These are phyloP conservation scores for Camponotus floridanus DNA, from an alignment of 1,140 invertebrate species.

Conservation along the genomic window DNA sequence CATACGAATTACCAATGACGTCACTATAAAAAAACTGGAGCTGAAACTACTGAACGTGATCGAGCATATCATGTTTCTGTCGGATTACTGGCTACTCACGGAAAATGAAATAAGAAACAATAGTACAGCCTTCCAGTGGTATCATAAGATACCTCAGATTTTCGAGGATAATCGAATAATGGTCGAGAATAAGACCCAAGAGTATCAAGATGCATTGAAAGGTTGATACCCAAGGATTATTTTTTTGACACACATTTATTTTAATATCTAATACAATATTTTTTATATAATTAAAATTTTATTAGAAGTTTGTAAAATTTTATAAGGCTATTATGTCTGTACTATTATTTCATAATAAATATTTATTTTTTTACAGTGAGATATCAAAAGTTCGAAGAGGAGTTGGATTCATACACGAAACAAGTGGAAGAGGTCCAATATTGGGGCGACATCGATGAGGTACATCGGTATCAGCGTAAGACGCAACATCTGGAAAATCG, in stretches of 20 bases:
- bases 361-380: conserved; percentile 84
- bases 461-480: conserved; percentile 93
- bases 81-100: conserved; percentile 92
- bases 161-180: conserved; percentile 93
- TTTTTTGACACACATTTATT: not conserved
- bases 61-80: conserved; percentile 90
- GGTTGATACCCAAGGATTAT: conserved; percentile 67
- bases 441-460: conserved; percentile 94
- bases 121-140: conserved; percentile 94
- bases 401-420: conserved; percentile 92
- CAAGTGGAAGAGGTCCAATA: conserved; percentile 95
- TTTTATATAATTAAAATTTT: conserved; percentile 1
- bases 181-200: conserved; percentile 93
- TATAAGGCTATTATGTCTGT: no score
- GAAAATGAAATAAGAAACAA: conserved; percentile 94
- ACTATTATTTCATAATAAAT: not conserved
- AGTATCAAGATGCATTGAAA: conserved; percentile 94
- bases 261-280: conserved; percentile 2
- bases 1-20: conserved; percentile 90
- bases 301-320: no score
- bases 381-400: conserved; percentile 91
- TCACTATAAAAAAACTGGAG: conserved; percentile 92
- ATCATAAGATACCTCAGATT: conserved; percentile 92
- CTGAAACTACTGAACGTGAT: conserved; percentile 90
- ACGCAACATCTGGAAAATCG: conserved; percentile 91